Evolutionary conservation across 1,140 invertebrate genomes (phyloP).

Genomic region (Ceratosolen fusciceps): DNA sequence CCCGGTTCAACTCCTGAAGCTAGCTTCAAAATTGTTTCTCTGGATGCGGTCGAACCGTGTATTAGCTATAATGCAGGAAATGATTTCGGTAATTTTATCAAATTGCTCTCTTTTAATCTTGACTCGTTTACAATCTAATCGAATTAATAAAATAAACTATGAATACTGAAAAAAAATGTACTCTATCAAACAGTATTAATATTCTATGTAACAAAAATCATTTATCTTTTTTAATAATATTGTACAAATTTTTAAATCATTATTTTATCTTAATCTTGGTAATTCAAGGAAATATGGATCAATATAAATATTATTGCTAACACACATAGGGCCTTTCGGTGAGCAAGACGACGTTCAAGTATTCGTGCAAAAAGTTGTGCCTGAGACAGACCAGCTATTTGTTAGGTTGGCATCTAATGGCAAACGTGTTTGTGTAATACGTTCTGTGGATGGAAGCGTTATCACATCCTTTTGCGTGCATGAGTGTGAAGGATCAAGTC

Average conservation of each 20-base stretch:
- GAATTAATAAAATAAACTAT: no score
- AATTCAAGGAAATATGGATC: not conserved
- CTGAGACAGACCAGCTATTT: constrained; percentile 95
- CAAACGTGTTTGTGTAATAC: constrained; percentile 94
- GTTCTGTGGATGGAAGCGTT: constrained; percentile 93
- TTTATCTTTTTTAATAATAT: not conserved
- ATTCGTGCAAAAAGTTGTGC: constrained; percentile 97
- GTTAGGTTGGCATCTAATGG: constrained; percentile 95
- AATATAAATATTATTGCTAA: not conserved
- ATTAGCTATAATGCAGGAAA: constrained; percentile 83
- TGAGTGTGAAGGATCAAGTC: constrained; percentile 94
- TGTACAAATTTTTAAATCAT: not conserved
- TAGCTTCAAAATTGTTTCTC: constrained; percentile 93
- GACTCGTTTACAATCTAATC: no score
- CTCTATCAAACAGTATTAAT: no score
- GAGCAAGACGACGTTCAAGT: constrained; percentile 98
- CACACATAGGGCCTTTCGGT: constrained; percentile 90
- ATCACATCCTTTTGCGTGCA: constrained; percentile 97
- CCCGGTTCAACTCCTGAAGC: constrained; percentile 96
- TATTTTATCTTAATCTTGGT: not conserved
- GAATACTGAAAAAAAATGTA: no score
- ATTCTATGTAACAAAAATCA: not conserved
- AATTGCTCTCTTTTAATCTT: no score
- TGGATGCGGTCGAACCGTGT: constrained; percentile 88
- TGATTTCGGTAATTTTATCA: constrained; percentile 79